Evolutionary conservation across 2,797 vertebrate genomes (phyloP).

Genomic region (Brotogeris chrysoptera): DNA sequence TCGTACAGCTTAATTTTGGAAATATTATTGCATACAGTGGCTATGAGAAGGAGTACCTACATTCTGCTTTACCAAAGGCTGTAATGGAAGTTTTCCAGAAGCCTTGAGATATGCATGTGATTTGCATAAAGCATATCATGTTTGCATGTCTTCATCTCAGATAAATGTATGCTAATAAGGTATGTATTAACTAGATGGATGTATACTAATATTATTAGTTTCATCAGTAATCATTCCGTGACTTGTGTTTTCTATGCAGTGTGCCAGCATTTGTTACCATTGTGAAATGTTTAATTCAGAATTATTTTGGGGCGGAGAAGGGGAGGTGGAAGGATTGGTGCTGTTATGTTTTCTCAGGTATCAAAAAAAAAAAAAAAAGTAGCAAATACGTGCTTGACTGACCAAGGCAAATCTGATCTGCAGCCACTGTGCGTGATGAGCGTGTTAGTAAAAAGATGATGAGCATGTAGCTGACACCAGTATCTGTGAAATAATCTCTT

Average conservation of each 20-base stretch:
- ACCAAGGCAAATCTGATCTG: not conserved
- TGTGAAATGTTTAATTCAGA: not conserved
- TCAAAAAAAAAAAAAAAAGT: not conserved
- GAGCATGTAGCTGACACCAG: not conserved
- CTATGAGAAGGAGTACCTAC: not conserved
- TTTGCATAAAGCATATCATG: not conserved
- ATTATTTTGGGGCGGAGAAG: not conserved
- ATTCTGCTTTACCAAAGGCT: not conserved
- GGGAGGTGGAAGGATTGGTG: not conserved
- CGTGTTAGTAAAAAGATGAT: not conserved
- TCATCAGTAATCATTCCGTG: not conserved
- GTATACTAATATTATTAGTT: not conserved
- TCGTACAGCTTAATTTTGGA: not conserved
- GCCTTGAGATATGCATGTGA: not conserved
- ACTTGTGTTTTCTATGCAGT: not conserved
- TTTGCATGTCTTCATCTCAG: not conserved
- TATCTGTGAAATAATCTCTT: slow-evolving; percentile 1
- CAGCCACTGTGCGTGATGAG: not conserved
- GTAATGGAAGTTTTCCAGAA: not conserved
- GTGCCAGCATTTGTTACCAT: not conserved
- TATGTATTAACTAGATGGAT: slow-evolving; percentile 11
- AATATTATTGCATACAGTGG: not conserved
- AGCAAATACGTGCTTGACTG: not conserved
- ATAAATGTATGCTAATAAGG: slow-evolving; percentile 31
- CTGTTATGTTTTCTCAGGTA: not conserved